Conservation (phyloP, 2,888 invertebrate species). For the Drosophila tripunctata region DNA sequence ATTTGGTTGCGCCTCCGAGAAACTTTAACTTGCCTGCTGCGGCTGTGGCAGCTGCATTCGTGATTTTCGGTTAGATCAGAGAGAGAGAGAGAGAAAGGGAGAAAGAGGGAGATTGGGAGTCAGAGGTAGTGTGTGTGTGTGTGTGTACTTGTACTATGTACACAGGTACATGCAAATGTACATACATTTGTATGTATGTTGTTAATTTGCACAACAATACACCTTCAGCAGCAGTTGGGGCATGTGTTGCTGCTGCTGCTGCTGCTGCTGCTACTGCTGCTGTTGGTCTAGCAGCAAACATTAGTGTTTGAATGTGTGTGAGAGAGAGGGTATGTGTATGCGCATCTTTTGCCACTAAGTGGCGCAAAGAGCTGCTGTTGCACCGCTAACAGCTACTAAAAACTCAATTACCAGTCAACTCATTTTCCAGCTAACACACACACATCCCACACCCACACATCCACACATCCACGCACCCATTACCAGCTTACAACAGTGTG, state of each 20-base stretch:
- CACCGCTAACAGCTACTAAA: slow-evolving; percentile 75
- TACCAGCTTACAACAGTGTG: slow-evolving; percentile 1
- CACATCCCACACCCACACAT: not conserved
- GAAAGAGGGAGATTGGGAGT: too few species aligned
- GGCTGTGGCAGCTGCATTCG: slow-evolving; percentile 33
- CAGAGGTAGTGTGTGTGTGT: slow-evolving; percentile 4
- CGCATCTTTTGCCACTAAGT: slow-evolving; percentile 59
- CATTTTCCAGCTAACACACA: slow-evolving; percentile 35
- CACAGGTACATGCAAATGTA: slow-evolving; percentile 8
- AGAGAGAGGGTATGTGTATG: slow-evolving; percentile 46
- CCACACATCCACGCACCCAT: slow-evolving; percentile 10
- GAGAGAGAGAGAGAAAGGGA: too few species aligned
- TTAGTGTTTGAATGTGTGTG: slow-evolving; percentile 17
- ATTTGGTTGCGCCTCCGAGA: slow-evolving; percentile 60
- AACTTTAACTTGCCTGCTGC: slow-evolving; percentile 63
- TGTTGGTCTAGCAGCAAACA: slow-evolving; percentile 34
- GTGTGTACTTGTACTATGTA: slow-evolving; percentile 4
- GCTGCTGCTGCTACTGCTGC: slow-evolving; percentile 5
- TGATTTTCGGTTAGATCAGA: slow-evolving; percentile 37
- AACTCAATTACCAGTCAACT: slow-evolving; percentile 71
- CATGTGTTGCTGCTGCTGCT: slow-evolving; percentile 1
- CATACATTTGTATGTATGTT: slow-evolving; percentile 14
- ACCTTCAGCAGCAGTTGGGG: slow-evolving; percentile 29
- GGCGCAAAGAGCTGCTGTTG: slow-evolving; percentile 57
- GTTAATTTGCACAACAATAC: slow-evolving; percentile 72